A percentile compares a stretch with the other conserved stretches of the same genome.
These are phyloP conservation scores for Psix sp. DNA, from an alignment of 1,140 invertebrate species.

Conservation along the genomic window DNA sequence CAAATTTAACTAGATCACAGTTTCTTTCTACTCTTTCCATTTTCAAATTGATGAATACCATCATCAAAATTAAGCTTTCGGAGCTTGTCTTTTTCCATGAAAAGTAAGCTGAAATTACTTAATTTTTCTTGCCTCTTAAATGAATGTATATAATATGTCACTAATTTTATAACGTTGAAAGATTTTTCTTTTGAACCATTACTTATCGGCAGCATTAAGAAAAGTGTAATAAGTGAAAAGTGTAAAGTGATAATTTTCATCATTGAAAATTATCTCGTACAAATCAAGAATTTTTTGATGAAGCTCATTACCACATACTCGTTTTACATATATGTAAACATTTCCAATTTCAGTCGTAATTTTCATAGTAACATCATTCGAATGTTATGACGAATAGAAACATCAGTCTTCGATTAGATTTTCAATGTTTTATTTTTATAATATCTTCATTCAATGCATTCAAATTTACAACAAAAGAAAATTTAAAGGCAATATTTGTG, in stretches of 20 bases:
- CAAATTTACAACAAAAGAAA: background rate
- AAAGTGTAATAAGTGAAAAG: slow-evolving; percentile 1
- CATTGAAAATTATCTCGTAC: slow-evolving; percentile 2
- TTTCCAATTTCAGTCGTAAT: background rate
- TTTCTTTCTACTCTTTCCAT: slow-evolving; percentile 1
- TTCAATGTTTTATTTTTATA: background rate
- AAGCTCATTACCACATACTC: background rate
- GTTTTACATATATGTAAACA: background rate
- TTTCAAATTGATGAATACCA: slow-evolving; percentile 5
- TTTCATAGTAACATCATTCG: slow-evolving; percentile 3
- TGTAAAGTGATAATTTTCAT: background rate
- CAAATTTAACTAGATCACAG: background rate
- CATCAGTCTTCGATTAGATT: background rate
- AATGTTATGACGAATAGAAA: too few species aligned
- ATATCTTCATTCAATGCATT: background rate
- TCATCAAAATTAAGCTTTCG: slow-evolving; percentile 6
- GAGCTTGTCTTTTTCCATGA: slow-evolving; percentile 7
- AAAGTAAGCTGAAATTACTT: slow-evolving; percentile 1
- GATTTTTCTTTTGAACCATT: slow-evolving; percentile 5
- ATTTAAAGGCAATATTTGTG: background rate
- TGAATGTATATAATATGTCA: slow-evolving; percentile 7
- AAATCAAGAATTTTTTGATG: background rate
- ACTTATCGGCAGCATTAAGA: background rate
- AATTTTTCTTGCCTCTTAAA: slow-evolving; percentile 2
- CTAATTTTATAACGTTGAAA: slow-evolving; percentile 2